These are phyloP conservation scores for Mimumesa dahlbomi DNA, from an alignment of 2,888 invertebrate genomes.

Conservation along the genomic window DNA sequence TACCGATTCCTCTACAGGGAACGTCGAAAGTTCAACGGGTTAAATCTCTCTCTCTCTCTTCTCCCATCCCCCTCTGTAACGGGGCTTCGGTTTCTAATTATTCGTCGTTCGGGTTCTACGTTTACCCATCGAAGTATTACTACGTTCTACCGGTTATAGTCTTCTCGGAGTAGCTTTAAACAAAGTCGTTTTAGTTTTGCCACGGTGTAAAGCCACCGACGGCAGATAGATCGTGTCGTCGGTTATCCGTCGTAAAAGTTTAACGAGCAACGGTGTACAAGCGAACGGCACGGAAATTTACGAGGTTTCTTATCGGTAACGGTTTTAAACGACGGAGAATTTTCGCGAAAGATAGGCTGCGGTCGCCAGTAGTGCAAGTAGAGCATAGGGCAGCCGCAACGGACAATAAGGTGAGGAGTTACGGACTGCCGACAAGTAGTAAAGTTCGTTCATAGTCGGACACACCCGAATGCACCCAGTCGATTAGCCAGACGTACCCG, in stretches of 20 bases:
- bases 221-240: not conserved
- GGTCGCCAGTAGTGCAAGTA: not conserved
- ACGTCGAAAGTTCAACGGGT: too few relatives aligned
- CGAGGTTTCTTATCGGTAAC: conserved; percentile 14
- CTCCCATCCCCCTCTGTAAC: too few relatives aligned
- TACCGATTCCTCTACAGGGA: too few relatives aligned
- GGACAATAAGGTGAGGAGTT: not conserved
- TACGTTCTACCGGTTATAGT: too few relatives aligned
- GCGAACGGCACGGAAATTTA: too few relatives aligned
- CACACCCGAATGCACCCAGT: not conserved
- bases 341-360: conserved; percentile 4
- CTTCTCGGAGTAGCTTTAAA: too few relatives aligned
- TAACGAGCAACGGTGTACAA: conserved; percentile 9
- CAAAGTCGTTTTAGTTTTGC: too few relatives aligned
- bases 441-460: conserved; percentile 2
- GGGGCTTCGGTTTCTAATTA: too few relatives aligned
- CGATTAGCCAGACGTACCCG: not conserved
- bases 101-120: too few relatives aligned
- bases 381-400: not conserved
- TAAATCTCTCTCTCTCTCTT: too few relatives aligned
- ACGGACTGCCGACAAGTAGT: not conserved
- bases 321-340: conserved; percentile 8
- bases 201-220: not conserved
- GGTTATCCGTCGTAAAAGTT: conserved; percentile 31
- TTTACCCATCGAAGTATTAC: too few relatives aligned